A percentile compares a stretch with the other conserved stretches of the same genome.
Conservation (phyloP, 2,888 invertebrate species). For the Anodontia alba region DNA sequence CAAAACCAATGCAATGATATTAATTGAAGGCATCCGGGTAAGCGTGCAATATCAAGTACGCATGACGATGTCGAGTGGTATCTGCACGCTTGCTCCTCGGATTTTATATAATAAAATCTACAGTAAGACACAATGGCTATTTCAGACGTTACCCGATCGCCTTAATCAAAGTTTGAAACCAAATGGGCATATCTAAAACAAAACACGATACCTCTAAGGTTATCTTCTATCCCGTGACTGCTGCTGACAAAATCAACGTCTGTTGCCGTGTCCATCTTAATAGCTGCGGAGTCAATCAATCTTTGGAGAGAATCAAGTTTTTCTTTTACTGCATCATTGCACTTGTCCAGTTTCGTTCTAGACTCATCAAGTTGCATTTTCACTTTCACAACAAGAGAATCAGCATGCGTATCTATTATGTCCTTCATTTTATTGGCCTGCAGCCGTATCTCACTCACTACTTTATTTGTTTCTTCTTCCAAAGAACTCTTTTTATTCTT, state of each 20-base stretch:
- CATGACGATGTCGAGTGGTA: too few relatives aligned
- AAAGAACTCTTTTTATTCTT: conserved; percentile 41
- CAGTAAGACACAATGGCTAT: too few relatives aligned
- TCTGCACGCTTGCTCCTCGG: too few relatives aligned
- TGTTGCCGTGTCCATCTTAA: conserved; percentile 50
- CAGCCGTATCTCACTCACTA: conserved; percentile 41
- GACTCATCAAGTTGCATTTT: conserved; percentile 53
- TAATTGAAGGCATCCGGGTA: too few relatives aligned
- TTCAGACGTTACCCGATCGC: too few relatives aligned
- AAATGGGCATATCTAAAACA: too few relatives aligned
- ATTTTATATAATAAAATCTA: too few relatives aligned
- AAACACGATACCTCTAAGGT: conserved; percentile 48
- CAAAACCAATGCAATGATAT: too few relatives aligned
- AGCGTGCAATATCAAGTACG: too few relatives aligned
- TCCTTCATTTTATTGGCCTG: conserved; percentile 56
- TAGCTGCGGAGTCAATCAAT: conserved; percentile 49
- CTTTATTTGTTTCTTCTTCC: conserved; percentile 52
- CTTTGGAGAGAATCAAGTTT: conserved; percentile 43
- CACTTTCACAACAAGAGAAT: conserved; percentile 38
- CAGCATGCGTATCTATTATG: conserved; percentile 49
- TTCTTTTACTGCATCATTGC: conserved; percentile 48
- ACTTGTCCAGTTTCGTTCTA: conserved; percentile 43
- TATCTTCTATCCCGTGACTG: conserved; percentile 44
- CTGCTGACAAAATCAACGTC: conserved; percentile 55
- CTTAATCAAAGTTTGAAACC: too few relatives aligned